Evolutionary conservation across 2,888 invertebrate species (phyloP).

Genomic region (Drosophila nr. perissopoda): DNA sequence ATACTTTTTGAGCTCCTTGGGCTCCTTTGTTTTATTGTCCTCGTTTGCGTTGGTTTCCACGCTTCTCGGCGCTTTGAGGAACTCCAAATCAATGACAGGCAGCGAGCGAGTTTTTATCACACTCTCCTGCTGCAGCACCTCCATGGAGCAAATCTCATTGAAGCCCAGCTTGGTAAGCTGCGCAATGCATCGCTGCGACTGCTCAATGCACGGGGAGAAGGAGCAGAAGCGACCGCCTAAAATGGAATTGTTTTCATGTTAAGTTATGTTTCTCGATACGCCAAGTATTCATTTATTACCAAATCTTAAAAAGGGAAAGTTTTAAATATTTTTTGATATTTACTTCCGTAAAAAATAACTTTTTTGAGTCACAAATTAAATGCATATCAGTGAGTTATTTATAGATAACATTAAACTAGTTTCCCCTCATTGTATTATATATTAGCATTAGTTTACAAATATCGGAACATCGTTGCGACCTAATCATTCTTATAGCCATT

Average conservation of each 20-base stretch:
- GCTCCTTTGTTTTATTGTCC: conserved; percentile 63
- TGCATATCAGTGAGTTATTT: not conserved
- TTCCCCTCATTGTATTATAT: not conserved
- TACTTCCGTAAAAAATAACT: not conserved
- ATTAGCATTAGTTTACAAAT: not conserved
- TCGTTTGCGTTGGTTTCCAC: conserved; percentile 47
- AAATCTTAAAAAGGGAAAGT: not conserved
- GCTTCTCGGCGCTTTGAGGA: conserved; percentile 86
- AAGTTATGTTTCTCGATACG: not conserved
- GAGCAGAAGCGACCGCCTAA: conserved; percentile 97
- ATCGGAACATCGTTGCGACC: not conserved
- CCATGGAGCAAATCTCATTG: conserved; percentile 93
- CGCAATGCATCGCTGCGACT: conserved; percentile 95
- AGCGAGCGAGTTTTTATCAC: conserved; percentile 89
- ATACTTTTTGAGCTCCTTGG: conserved; percentile 86
- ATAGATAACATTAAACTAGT: not conserved
- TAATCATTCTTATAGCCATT: conserved; percentile 13
- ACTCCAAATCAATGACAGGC: conserved; percentile 89
- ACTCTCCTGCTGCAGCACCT: conserved; percentile 93
- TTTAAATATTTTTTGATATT: not conserved
- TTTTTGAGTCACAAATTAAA: not conserved
- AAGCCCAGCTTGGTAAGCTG: conserved; percentile 91
- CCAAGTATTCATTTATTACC: not conserved
- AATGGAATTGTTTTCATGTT: conserved; percentile 4
- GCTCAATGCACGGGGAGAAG: conserved; percentile 99